Percentiles rank a stretch among this genome's conserved stretches.
These are phyloP conservation scores for Chaetodon trifascialis DNA, from an alignment of 2,113 vertebrate genomes.

Conservation along the genomic window DNA sequence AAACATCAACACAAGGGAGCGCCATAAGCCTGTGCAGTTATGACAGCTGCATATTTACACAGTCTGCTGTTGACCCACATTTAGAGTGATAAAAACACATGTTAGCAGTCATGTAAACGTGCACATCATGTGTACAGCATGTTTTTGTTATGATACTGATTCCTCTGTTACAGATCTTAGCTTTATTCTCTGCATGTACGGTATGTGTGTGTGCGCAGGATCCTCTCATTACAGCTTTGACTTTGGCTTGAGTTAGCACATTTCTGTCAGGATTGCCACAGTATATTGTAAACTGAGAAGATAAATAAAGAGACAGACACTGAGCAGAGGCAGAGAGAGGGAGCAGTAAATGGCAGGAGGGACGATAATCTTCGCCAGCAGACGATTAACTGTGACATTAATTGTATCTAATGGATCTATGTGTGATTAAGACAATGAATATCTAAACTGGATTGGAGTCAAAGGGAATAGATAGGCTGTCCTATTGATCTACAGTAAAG, in stretches of 20 bases:
- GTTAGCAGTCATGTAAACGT: not conserved
- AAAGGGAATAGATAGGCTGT: slow-evolving; percentile 10
- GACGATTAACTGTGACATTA: slow-evolving; percentile 47
- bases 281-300: not conserved
- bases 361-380: slow-evolving; percentile 36
- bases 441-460: slow-evolving; percentile 1
- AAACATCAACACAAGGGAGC: slow-evolving; percentile 45
- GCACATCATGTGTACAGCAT: not conserved
- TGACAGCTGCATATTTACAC: not conserved
- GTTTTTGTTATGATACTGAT: not conserved
- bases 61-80: slow-evolving; percentile 33
- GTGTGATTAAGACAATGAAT: slow-evolving; percentile 31
- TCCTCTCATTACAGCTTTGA: not conserved
- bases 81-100: not conserved
- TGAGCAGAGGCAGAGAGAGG: not conserved
- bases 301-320: slow-evolving; percentile 6
- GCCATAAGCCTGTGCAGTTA: slow-evolving; percentile 9
- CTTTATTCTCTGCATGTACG: not conserved
- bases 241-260: not conserved
- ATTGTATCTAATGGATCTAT: slow-evolving; percentile 52
- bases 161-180: not conserved
- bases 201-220: not conserved
- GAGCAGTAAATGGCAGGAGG: not conserved
- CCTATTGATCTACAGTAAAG: slow-evolving; percentile 15
- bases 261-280: not conserved